These are phyloP conservation scores for Molossus molossus DNA, from an alignment of 2,797 vertebrate species.

Conservation along the genomic window DNA sequence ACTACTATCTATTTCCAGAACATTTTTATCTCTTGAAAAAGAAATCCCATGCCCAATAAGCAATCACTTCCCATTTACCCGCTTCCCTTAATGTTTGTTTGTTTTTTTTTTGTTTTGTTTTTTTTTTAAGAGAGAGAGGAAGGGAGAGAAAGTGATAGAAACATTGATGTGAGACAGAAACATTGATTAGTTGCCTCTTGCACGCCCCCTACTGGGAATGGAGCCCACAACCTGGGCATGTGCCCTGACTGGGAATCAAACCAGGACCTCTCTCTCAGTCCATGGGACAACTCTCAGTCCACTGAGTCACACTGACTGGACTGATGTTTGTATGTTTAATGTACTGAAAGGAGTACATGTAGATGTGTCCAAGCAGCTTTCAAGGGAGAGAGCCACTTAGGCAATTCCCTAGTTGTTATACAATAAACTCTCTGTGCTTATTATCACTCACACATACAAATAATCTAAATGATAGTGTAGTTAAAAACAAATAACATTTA, in stretches of 20 bases:
- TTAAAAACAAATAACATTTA: neutral
- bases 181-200: too few species aligned
- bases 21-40: neutral
- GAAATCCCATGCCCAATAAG: neutral
- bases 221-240: too few species aligned
- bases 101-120: neutral
- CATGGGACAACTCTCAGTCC: too few species aligned
- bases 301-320: too few species aligned
- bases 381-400: neutral
- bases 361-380: neutral
- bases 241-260: too few species aligned
- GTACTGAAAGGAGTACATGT: neutral
- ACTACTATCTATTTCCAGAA: neutral
- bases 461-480: neutral
- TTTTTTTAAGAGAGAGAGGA: too few species aligned
- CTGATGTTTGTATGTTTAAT: conserved; percentile 36
- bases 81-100: neutral
- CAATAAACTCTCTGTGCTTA: neutral
- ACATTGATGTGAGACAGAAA: too few species aligned
- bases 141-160: too few species aligned
- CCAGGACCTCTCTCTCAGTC: too few species aligned
- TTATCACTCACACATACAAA: neutral
- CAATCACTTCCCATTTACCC: neutral
- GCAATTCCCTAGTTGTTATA: neutral
- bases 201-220: too few species aligned